Base-by-base conservation (phyloP, 2,888 invertebrate genomes). In the Matsumyia berberina region DNA sequence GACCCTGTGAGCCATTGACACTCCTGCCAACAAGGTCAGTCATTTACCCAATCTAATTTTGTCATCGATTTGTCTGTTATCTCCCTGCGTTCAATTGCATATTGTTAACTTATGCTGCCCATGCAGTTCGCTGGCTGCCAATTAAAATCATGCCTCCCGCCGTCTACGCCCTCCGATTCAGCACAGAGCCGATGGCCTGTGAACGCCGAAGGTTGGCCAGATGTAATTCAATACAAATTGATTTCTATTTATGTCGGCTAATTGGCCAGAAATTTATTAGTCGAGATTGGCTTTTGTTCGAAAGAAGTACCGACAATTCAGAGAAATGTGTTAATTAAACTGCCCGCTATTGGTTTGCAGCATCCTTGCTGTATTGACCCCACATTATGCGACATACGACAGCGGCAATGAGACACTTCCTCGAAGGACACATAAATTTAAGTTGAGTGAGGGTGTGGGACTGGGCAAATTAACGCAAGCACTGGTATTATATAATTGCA, bases 221-320 rank as follows among this genome's bases (percentile, higher is more conserved):
- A 57, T 57, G 51, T 31, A 53, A 53, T 53, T 60, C 44, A 73
- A 62, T 39, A 53, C 11, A 55, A 74, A 64, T 74, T 55, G 55
- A 64, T 74, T 64, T 55, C 64, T 74, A 53, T 64, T 64, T 55
- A 37, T 74, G 55, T 74, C 64, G 53, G 55, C 64, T 55, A 74
- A 74, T 74, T 74, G 55, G 37, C 44, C 44, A 55, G 62, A 46
- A 19, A 37, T 44, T 35, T 62, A 53, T 44, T 35, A 35, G 33
- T 55, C 17, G 19, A 37, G 66, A 46, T 42, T 62, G 19, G 29
- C 72, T 49, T 49, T 69, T 64, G 17, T 57, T 31, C 42, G n/a
- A n/a, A n/a, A n/a, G n/a, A 33, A 39, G 42, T 53, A 39, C 53
- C 39, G 24, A 24, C 31, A 8, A 39, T 53, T 39, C 51, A 9